Conservation (phyloP, 2,113 vertebrate species). For the Toxostoma redivivum region DNA sequence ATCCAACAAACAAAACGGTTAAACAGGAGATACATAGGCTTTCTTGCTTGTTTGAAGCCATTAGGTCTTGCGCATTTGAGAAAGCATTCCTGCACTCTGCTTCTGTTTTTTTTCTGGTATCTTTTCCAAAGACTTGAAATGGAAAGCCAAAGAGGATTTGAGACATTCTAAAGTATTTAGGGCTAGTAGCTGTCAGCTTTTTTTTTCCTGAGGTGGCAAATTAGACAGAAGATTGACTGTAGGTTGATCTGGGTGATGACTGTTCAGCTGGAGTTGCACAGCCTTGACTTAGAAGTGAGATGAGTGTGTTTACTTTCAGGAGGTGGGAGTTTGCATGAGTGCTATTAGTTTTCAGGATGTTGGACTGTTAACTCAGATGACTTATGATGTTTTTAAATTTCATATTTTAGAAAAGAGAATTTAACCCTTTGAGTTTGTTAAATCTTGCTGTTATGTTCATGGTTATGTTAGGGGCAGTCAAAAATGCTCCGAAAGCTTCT, state of each 20-base stretch:
- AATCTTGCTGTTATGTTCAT: background rate
- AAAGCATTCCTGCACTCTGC: background rate
- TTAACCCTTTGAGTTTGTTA: background rate
- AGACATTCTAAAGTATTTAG: background rate
- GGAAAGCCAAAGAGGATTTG: background rate
- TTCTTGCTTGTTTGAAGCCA: background rate
- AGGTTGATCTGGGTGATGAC: background rate
- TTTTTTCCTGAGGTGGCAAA: background rate
- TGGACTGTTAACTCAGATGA: background rate
- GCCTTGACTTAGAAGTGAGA: background rate
- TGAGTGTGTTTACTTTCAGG: background rate
- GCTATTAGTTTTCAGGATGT: background rate
- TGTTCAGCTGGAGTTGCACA: background rate
- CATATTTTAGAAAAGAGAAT: background rate
- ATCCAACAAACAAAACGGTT: background rate
- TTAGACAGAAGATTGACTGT: background rate
- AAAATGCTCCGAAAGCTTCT: background rate
- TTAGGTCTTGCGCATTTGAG: background rate
- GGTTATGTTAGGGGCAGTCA: background rate
- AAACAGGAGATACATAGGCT: background rate
- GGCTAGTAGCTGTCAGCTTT: background rate
- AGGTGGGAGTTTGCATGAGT: background rate
- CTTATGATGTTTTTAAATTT: background rate
- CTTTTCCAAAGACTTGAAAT: background rate
- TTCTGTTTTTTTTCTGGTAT: background rate